These are phyloP conservation scores for Epizoanthus fatuus DNA, from an alignment of 92 coral and sea anemone genomes.

Conservation along the genomic window DNA sequence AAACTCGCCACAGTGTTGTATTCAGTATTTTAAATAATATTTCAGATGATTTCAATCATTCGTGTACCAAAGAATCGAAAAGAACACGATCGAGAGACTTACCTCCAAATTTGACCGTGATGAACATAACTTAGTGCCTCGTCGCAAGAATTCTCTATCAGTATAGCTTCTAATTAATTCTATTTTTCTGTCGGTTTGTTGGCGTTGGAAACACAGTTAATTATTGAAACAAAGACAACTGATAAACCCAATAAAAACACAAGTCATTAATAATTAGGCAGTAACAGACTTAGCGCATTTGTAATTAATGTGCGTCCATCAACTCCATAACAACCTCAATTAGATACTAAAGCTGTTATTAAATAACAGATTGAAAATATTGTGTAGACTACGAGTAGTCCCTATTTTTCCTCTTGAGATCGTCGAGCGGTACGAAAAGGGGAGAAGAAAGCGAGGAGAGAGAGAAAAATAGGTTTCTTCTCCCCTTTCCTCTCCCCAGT, in stretches of 20 bases:
- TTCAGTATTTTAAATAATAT: background rate
- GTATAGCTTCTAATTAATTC: background rate
- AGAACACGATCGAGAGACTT: background rate
- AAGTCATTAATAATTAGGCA: conserved; percentile 1
- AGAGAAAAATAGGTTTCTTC: too few species aligned
- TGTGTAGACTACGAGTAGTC: too few species aligned
- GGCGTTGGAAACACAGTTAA: conserved; percentile 1
- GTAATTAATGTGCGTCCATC: background rate
- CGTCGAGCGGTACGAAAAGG: too few species aligned
- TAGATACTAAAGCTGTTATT: too few species aligned
- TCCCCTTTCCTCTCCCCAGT: too few species aligned
- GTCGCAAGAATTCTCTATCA: background rate
- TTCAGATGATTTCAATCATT: background rate
- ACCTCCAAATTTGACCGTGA: conserved; percentile 88
- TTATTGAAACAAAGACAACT: conserved; percentile 9
- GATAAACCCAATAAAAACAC: background rate
- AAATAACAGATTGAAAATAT: too few species aligned
- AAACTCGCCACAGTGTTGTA: too few species aligned
- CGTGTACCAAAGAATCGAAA: background rate
- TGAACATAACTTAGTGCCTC: conserved; percentile 55
- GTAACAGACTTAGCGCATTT: background rate
- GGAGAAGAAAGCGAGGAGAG: too few species aligned
- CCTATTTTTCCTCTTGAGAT: too few species aligned
- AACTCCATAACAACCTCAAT: background rate
- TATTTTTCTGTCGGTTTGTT: background rate